These are phyloP conservation scores for Crematogaster levior DNA, from an alignment of 2,888 invertebrate species.

Conservation along the genomic window DNA sequence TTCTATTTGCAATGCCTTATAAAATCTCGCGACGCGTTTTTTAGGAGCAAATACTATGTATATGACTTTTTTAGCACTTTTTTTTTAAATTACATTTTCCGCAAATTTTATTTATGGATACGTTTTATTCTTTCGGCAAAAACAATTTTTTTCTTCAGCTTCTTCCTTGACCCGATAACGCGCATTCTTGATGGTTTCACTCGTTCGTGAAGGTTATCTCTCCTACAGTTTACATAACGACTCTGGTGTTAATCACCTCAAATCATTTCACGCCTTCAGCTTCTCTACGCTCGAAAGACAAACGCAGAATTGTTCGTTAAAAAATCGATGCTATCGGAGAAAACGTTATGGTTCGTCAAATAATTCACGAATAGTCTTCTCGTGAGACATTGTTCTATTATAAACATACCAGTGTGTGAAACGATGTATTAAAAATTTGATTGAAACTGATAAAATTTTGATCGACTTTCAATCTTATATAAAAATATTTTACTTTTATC, in stretches of 20 bases:
- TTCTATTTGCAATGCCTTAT: not conserved
- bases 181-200: conserved; percentile 16
- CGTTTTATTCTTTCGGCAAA: not conserved
- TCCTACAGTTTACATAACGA: conserved; percentile 43
- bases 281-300: not conserved
- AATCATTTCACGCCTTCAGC: not conserved
- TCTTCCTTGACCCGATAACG: conserved; percentile 29
- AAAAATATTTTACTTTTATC: not conserved
- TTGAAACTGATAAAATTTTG: not conserved
- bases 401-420: not conserved
- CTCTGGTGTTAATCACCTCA: conserved; percentile 19
- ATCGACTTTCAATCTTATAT: not conserved
- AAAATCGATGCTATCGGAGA: not conserved
- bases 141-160: conserved; percentile 4
- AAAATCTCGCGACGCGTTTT: not conserved
- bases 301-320: not conserved
- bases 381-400: not conserved
- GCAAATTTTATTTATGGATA: not conserved
- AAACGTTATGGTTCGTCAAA: not conserved
- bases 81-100: not conserved
- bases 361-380: not conserved
- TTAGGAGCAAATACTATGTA: not conserved
- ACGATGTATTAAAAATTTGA: not conserved
- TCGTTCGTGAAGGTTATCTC: conserved; percentile 47
- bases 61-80: not conserved